Conservation (phyloP, 2,113 vertebrate species). For the Ptyas mucosa region DNA sequence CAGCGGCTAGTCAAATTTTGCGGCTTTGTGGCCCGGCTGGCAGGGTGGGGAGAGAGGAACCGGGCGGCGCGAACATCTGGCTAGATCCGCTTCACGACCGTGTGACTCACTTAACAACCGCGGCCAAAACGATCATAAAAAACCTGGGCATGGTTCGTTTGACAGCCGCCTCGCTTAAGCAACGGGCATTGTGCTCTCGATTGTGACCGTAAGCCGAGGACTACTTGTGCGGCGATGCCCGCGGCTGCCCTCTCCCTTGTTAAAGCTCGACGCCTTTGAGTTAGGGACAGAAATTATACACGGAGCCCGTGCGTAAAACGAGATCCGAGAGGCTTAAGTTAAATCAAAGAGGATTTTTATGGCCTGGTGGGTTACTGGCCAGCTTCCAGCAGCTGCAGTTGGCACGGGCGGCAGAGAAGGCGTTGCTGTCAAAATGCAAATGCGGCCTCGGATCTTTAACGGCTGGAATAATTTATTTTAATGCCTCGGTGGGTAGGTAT, state of each 20-base stretch:
- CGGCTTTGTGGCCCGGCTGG: too few relatives aligned
- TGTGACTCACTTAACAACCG: too few relatives aligned
- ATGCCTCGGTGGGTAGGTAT: slow-evolving; percentile 26
- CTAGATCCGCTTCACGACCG: too few relatives aligned
- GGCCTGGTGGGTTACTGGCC: background rate
- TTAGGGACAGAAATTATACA: background rate
- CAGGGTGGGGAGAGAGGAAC: too few relatives aligned
- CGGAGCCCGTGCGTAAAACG: background rate
- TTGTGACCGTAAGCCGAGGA: background rate
- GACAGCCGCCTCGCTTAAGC: too few relatives aligned
- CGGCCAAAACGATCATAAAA: too few relatives aligned
- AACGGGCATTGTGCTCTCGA: too few relatives aligned
- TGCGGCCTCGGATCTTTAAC: background rate
- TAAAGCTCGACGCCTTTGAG: background rate
- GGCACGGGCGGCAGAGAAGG: background rate
- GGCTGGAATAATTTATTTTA: slow-evolving; percentile 30
- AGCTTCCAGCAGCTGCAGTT: background rate
- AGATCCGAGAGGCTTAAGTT: background rate
- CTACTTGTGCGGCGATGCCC: background rate
- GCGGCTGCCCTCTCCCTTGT: background rate
- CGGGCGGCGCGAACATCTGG: too few relatives aligned
- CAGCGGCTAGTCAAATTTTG: too few relatives aligned
- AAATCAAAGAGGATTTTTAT: background rate
- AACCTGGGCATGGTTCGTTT: too few relatives aligned
- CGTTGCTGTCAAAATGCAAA: background rate